A percentile compares a stretch with the other conserved stretches of the same genome.
These are phyloP conservation scores for Enteromius fasciolatus DNA, from an alignment of 2,797 vertebrate genomes.

Conservation along the genomic window DNA sequence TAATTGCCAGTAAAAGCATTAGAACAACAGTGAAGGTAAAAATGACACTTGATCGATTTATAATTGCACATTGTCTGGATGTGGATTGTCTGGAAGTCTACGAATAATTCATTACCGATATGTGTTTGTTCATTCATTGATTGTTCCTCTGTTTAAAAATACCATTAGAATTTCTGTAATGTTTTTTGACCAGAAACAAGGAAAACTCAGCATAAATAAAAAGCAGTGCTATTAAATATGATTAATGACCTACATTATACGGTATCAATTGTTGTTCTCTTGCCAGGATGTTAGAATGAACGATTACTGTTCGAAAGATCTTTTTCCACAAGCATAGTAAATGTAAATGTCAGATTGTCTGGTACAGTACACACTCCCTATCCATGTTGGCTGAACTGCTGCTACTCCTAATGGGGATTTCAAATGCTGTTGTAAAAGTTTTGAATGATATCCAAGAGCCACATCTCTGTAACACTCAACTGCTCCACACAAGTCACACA, in stretches of 20 bases:
- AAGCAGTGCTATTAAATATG: neutral
- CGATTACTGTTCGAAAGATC: neutral
- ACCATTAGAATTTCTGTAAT: neutral
- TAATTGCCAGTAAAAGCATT: neutral
- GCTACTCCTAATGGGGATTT: constrained; percentile 14
- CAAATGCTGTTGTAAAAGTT: neutral
- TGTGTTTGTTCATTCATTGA: neutral
- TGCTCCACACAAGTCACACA: neutral
- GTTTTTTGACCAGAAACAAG: neutral
- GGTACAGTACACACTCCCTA: neutral
- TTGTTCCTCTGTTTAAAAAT: neutral
- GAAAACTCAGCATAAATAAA: neutral
- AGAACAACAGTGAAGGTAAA: neutral
- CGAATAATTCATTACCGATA: neutral
- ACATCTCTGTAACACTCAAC: constrained; percentile 11
- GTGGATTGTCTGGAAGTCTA: neutral
- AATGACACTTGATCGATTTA: neutral
- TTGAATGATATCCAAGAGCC: constrained; percentile 18
- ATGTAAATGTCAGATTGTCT: neutral
- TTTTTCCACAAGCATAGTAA: neutral
- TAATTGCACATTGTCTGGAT: neutral
- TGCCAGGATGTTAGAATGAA: neutral
- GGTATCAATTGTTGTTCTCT: neutral
- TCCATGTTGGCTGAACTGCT: constrained; percentile 28
- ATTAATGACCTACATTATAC: neutral